Evolutionary conservation across 92 coral and sea anemone genomes (phyloP).

Genomic region (Porites divaricata): DNA sequence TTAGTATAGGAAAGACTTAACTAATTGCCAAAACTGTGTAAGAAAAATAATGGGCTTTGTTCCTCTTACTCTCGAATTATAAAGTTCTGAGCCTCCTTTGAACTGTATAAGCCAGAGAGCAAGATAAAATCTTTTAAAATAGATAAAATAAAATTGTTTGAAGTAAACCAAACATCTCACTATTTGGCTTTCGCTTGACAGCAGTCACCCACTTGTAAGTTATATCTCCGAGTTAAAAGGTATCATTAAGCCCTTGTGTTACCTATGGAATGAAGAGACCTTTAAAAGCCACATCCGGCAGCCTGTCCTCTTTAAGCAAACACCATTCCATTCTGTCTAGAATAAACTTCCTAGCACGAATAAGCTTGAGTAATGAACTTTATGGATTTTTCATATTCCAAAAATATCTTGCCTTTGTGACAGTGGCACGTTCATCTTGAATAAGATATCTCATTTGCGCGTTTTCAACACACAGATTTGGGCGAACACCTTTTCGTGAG

Average conservation of each 20-base stretch:
- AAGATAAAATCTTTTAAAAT: constrained; percentile 11
- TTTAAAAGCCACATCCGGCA: constrained; percentile 51
- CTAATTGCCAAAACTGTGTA: constrained; percentile 1
- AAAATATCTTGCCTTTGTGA: neutral
- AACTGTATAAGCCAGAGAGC: neutral
- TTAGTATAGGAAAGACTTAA: neutral
- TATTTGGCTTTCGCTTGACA: constrained; percentile 16
- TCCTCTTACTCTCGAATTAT: neutral
- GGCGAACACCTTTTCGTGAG: constrained; percentile 46
- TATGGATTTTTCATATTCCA: neutral
- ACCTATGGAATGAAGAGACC: constrained; percentile 31
- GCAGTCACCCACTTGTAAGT: constrained; percentile 15
- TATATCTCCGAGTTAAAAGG: constrained; percentile 31
- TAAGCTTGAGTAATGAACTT: neutral
- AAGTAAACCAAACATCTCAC: neutral
- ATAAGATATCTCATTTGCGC: neutral
- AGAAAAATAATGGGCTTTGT: constrained; percentile 12
- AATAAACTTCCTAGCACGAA: constrained; percentile 44
- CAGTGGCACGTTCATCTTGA: neutral
- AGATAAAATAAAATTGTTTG: neutral
- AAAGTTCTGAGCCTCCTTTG: neutral
- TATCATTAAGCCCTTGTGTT: constrained; percentile 28
- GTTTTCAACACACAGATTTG: constrained; percentile 16
- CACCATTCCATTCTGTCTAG: constrained; percentile 33
- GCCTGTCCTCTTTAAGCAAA: constrained; percentile 30